Conservation (phyloP, 2,888 invertebrate species). For the Ochropleura leucogaster region DNA sequence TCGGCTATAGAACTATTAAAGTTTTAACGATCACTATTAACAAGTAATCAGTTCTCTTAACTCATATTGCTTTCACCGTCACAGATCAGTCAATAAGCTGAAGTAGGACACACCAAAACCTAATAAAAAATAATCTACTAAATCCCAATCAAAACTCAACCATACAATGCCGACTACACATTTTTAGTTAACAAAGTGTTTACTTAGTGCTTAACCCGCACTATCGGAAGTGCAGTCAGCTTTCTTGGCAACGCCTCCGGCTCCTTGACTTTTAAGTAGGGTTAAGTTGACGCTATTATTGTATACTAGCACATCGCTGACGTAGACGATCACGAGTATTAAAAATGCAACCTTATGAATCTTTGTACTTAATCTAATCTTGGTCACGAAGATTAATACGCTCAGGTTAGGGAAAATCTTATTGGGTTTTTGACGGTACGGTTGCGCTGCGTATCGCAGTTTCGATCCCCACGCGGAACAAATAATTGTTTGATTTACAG, state of each 20-base stretch:
- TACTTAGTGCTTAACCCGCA: conserved; percentile 34
- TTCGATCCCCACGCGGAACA: too few species aligned
- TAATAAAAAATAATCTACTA: too few species aligned
- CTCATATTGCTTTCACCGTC: background rate
- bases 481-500: too few species aligned
- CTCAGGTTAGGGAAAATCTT: too few species aligned
- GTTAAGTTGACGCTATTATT: conserved; percentile 55
- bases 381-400: background rate
- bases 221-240: conserved; percentile 53
- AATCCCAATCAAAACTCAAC: conserved; percentile 2
- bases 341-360: conserved; percentile 10
- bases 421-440: too few species aligned
- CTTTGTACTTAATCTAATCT: background rate
- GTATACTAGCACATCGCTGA: conserved; percentile 19
- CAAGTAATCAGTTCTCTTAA: background rate
- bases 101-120: background rate
- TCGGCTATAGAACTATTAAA: too few species aligned
- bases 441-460: too few species aligned
- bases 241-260: conserved; percentile 58
- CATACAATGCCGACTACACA: conserved; percentile 21
- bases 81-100: background rate
- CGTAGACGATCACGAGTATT: background rate
- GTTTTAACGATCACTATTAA: background rate
- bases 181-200: conserved; percentile 38
- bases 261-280: conserved; percentile 64